phyloP scores from a whole-genome alignment of 92 coral and sea anemone genomes.

The Paramuricea clavata region DNA sequence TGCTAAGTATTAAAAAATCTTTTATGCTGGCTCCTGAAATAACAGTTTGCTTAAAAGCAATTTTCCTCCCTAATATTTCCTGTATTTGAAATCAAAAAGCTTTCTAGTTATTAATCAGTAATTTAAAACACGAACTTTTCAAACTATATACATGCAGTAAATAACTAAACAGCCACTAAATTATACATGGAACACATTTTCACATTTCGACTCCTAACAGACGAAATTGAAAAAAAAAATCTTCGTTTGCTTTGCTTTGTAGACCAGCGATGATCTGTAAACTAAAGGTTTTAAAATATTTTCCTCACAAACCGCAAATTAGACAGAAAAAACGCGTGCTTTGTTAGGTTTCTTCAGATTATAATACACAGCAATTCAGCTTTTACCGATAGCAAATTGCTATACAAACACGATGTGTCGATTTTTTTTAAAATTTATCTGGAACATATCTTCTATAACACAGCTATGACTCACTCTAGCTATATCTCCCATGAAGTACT shows the following conservation, averaged over 20 bases:
- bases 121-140: neutral
- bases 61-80: neutral
- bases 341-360: neutral
- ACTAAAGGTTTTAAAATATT: neutral
- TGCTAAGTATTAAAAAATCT: neutral
- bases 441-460: neutral
- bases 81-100: neutral
- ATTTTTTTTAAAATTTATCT: neutral
- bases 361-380: neutral
- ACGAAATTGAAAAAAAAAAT: neutral
- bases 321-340: neutral
- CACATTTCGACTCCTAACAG: neutral
- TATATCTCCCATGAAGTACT: no score
- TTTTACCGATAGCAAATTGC: neutral
- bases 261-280: neutral
- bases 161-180: no score
- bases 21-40: neutral
- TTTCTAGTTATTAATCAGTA: neutral
- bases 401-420: neutral
- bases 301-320: conserved; percentile 4
- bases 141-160: neutral
- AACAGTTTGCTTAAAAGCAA: neutral
- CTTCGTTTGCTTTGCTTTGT: no score
- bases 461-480: no score
- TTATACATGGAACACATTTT: neutral